Base-by-base conservation (phyloP, 2,113 vertebrate species). In the Nerophis ophidion region DNA sequence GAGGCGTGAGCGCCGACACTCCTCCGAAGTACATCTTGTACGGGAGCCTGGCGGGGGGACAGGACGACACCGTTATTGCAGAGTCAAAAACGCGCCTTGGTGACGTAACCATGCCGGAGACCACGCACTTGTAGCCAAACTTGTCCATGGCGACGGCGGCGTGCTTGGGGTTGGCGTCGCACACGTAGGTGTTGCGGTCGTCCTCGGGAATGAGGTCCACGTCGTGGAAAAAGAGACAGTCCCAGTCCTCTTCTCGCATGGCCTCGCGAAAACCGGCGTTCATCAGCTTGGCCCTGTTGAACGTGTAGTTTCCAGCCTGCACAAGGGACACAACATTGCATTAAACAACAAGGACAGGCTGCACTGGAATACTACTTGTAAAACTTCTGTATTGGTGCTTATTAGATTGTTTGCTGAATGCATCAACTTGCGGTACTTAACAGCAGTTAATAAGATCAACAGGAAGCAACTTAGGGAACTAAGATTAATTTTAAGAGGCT, bases 181-280 rank as follows among this genome's bases (percentile, higher is more conserved):
- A 93, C 15, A 72, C 51, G 59, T 93, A 93, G 0, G 79, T 66
- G 78, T 91, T 92, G 63, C 89, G 87, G 52, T 92, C 91, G 0
- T 93, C 92, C 68, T 92, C 91, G 0, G 92, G 92, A 49, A 93
- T 92, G 7, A 93, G 88, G 71, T 93, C 92, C 26, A 94, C 91
- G 0, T 92, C 91, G 0, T 93, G 92, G 77, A 90, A 93, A 83
- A 91, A 93, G 48, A 92, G 77, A 47, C 92, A 93, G 76, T 90
- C 85, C 92, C 92, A 93, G 64, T 92, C 89, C 44, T 91, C 85
- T 16, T 94, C 92, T 51, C 79, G 86, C 91, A 92, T 91, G 38
- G 92, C 92, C 76, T 93, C 93, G n/a, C 88, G 81, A 75, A 92
- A 93, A 17, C 91, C 92, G 1, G 87, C 82, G 1, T 91, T 92